Conservation (phyloP, 2,113 vertebrate genomes). For the Platycercus adscitus region DNA sequence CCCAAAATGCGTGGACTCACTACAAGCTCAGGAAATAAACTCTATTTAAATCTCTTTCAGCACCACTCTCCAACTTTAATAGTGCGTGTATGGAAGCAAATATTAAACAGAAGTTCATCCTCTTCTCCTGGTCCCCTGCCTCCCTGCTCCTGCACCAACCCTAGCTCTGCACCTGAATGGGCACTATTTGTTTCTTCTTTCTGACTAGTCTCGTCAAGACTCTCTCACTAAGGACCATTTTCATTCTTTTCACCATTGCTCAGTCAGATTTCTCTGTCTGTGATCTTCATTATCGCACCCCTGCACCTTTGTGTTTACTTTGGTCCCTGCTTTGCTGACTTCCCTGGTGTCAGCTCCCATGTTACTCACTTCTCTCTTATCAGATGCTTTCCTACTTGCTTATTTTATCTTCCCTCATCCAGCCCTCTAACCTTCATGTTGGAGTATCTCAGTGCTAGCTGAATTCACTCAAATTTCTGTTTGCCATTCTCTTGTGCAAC, state of each 20-base stretch:
- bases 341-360: not conserved
- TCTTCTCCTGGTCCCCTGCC: not conserved
- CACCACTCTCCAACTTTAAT: constrained; percentile 39
- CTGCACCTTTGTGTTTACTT: not conserved
- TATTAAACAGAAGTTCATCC: not conserved
- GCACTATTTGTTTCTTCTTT: not conserved
- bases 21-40: constrained; percentile 60
- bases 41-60: constrained; percentile 57
- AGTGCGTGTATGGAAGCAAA: not conserved
- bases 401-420: not conserved
- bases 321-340: not conserved
- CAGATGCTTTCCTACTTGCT: not conserved
- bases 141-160: not conserved
- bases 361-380: not conserved
- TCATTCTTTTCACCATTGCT: not conserved
- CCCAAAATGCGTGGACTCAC: constrained; percentile 52
- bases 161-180: not conserved
- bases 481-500: accelerated
- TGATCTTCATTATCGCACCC: accelerated
- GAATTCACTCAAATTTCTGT: not conserved
- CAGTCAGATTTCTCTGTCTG: not conserved
- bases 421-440: not conserved
- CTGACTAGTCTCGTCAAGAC: not conserved
- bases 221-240: not conserved
- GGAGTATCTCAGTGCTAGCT: accelerated